Percentiles rank a stretch among this genome's conserved stretches.
Evolutionary conservation across 1,140 invertebrate species (phyloP).

Genomic region (Leguminivora glycinivorella): DNA sequence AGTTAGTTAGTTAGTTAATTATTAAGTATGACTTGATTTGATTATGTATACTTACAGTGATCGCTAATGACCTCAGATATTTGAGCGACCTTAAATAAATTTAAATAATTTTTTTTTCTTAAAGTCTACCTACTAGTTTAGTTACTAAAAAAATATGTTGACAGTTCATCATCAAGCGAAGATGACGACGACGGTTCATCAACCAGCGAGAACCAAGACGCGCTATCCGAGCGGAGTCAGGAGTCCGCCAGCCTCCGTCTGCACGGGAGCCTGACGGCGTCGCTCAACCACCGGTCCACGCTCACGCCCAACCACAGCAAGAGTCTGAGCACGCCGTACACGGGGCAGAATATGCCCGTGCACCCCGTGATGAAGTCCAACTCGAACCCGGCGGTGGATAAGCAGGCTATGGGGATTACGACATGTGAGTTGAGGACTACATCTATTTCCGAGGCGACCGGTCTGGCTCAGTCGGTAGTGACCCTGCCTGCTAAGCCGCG

Average conservation of each 20-base stretch:
- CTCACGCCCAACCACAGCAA: slow-evolving; percentile 66
- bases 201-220: slow-evolving; percentile 74
- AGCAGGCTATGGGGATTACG: slow-evolving; percentile 74
- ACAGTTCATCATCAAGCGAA: slow-evolving; percentile 83
- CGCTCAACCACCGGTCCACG: slow-evolving; percentile 43
- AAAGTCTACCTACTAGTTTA: too few relatives aligned
- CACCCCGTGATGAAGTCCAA: slow-evolving; percentile 77
- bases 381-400: slow-evolving; percentile 75
- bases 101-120: too few relatives aligned
- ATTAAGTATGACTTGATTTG: too few relatives aligned
- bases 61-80: too few relatives aligned
- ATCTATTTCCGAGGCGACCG: too few relatives aligned
- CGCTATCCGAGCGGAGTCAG: slow-evolving; percentile 57
- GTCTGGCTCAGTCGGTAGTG: too few relatives aligned
- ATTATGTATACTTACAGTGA: too few relatives aligned
- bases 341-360: slow-evolving; percentile 64
- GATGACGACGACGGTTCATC: slow-evolving; percentile 81
- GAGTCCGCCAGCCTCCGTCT: slow-evolving; percentile 53
- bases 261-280: slow-evolving; percentile 47
- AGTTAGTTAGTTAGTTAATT: too few relatives aligned
- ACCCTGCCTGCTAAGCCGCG: too few relatives aligned
- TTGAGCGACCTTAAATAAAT: too few relatives aligned
- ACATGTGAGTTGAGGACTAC: slow-evolving; percentile 53
- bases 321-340: slow-evolving; percentile 67
- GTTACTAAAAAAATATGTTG: slow-evolving; percentile 23